Base-by-base conservation (phyloP, 2,797 vertebrate genomes). In the Diglossa cyanea region DNA sequence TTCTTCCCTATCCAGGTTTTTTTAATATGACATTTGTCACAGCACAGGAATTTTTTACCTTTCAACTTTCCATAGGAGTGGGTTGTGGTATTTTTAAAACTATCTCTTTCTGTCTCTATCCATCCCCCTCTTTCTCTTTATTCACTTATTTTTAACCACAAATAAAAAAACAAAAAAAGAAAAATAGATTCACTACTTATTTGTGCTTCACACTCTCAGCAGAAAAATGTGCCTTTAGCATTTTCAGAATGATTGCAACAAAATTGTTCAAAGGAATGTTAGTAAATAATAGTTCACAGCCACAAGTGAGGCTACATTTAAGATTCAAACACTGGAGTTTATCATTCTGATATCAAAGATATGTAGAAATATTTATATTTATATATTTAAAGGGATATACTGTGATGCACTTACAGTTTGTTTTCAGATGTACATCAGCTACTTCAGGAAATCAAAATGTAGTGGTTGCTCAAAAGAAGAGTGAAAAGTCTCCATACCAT, bases 401-500 rank as follows among this genome's bases (percentile, higher is more conserved):
- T 80, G 58, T 66, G 73, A 67, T 78, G 47, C 26, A 39, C 62
- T 95, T 86, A 55, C 11, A 44, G 42, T 11, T 80, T 81, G 89
- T 97, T 97, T 91, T 86, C 90, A 95, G 77, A 68, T 81, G 58
- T 51, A 67, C 45, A 23, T 84, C 50, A 77, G 72, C 35, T 82
- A 66, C 35, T 65, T 71, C 17, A 47, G 24, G 61, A 97, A 96
- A 97, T 88, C 62, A 95, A 97, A 94, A 94, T 92, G 53, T 93
- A 95, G 72, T 82, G 37, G 42, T 63, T 94, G 47, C 81, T 91
- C 63, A 70, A 94, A 96, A 95, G 84, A 96, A 86, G 39, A 80
- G 66, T 79, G 67, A 95, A 86, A 97, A 96, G 72, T 96, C 96
- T 97, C 93, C 71, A 85, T 97, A 97, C 95, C 81, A 57, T 96